phyloP scores from a whole-genome alignment of 1,140 invertebrate species.

The Drosophila takahashii region DNA sequence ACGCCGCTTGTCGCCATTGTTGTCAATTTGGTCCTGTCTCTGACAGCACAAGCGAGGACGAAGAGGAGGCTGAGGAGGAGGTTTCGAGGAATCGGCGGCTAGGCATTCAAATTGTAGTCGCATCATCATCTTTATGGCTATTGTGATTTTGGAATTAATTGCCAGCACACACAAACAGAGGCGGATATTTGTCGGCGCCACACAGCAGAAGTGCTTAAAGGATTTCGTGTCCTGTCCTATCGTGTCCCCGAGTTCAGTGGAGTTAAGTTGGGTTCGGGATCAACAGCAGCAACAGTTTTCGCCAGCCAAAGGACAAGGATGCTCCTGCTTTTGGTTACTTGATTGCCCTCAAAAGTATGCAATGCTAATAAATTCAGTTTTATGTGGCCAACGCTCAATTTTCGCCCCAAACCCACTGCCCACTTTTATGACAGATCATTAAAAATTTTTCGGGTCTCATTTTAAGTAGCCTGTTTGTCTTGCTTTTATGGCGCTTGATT shows the following conservation, averaged over 20 bases:
- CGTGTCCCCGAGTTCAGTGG: slow-evolving; percentile 20
- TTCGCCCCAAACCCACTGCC: slow-evolving; percentile 7
- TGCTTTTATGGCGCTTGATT: slow-evolving; percentile 74
- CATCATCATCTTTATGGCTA: slow-evolving; percentile 82
- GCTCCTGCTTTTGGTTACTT: slow-evolving; percentile 55
- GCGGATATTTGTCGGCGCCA: slow-evolving; percentile 60
- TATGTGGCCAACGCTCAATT: slow-evolving; percentile 53
- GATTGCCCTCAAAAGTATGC: slow-evolving; percentile 80
- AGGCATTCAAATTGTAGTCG: slow-evolving; percentile 78
- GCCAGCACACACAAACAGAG: slow-evolving; percentile 55
- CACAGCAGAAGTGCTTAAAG: slow-evolving; percentile 70
- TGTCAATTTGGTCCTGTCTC: slow-evolving; percentile 71
- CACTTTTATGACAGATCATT: slow-evolving; percentile 81
- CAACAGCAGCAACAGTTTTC: slow-evolving; percentile 47
- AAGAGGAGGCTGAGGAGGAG: background rate
- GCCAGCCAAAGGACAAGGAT: background rate
- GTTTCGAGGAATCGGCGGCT: slow-evolving; percentile 3
- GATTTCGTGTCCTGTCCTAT: slow-evolving; percentile 64
- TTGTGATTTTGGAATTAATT: slow-evolving; percentile 83
- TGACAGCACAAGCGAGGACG: slow-evolving; percentile 56
- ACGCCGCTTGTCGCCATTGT: slow-evolving; percentile 78
- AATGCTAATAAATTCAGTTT: slow-evolving; percentile 81
- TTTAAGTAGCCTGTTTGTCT: slow-evolving; percentile 81
- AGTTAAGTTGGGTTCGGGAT: slow-evolving; percentile 36
- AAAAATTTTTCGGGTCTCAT: slow-evolving; percentile 62